Evolutionary conservation across 2,797 vertebrate species (phyloP).

Genomic region (Agapornis canus): DNA sequence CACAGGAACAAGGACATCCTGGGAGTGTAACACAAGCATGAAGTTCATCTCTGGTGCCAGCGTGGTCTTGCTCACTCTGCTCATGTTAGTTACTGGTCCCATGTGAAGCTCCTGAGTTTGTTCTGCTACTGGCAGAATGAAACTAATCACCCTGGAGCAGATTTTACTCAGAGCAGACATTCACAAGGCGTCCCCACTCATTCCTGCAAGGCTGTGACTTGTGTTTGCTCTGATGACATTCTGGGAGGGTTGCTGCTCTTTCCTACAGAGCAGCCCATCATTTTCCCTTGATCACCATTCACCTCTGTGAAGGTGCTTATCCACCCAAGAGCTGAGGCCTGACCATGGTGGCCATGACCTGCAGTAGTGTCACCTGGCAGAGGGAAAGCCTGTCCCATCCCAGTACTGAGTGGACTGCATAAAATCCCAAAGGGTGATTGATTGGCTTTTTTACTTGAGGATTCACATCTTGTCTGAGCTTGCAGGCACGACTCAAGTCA

Average conservation of each 20-base stretch:
- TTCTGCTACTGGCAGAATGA: background rate
- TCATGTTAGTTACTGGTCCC: background rate
- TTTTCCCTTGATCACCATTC: background rate
- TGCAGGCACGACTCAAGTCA: background rate
- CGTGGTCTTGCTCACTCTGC: accelerated
- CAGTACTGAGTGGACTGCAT: background rate
- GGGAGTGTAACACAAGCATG: background rate
- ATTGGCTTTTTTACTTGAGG: background rate
- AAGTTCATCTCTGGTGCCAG: background rate
- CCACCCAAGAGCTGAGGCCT: background rate
- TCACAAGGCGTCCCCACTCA: background rate
- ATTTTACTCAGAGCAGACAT: background rate
- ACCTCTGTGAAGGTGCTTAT: background rate
- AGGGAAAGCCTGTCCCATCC: background rate
- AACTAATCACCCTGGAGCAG: background rate
- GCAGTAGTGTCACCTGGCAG: background rate
- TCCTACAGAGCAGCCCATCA: background rate
- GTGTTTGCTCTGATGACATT: background rate
- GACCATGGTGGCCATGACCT: accelerated
- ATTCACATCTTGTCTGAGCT: background rate
- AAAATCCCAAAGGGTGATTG: background rate
- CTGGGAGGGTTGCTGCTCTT: background rate
- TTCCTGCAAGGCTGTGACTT: background rate
- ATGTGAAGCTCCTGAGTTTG: accelerated
- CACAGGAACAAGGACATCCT: background rate